phyloP scores from a whole-genome alignment of 23 tunicate genomes.

The Clavelina lepadiformis region DNA sequence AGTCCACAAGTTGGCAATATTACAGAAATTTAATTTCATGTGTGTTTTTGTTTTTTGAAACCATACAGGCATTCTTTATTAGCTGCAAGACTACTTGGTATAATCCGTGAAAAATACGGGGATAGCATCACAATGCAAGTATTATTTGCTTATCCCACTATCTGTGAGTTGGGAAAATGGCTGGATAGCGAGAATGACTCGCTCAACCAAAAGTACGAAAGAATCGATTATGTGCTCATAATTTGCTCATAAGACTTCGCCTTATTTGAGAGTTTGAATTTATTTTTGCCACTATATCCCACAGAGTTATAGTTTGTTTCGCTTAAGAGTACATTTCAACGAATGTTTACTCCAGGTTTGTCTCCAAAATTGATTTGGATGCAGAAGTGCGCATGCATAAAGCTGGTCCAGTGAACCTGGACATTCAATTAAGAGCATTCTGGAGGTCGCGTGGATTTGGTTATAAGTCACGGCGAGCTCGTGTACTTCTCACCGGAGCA shows the following conservation, averaged over 20 bases:
- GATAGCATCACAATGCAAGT: slow-evolving; percentile 42
- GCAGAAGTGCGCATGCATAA: slow-evolving; percentile 47
- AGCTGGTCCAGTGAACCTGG: slow-evolving; percentile 54
- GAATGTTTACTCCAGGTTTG: too few relatives aligned
- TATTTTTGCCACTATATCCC: too few relatives aligned
- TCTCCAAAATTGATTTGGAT: too few relatives aligned
- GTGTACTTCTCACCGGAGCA: slow-evolving; percentile 82
- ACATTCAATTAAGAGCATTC: slow-evolving; percentile 88
- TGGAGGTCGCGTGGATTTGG: slow-evolving; percentile 62
- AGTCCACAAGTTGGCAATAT: too few relatives aligned
- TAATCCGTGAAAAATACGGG: slow-evolving; percentile 52
- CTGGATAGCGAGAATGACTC: slow-evolving; percentile 29
- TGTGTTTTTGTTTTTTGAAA: too few relatives aligned
- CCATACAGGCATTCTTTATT: slow-evolving; percentile 91
- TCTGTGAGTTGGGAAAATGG: slow-evolving; percentile 30
- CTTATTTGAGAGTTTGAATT: too few relatives aligned
- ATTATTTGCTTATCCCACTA: slow-evolving; percentile 68
- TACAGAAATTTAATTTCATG: too few relatives aligned
- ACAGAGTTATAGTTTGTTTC: too few relatives aligned
- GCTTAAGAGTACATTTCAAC: too few relatives aligned
- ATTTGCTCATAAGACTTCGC: too few relatives aligned
- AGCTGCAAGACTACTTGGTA: slow-evolving; percentile 84
- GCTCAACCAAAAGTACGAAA: neutral
- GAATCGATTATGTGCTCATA: too few relatives aligned
- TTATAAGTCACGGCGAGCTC: slow-evolving; percentile 39